These are phyloP conservation scores for Pholis gunnellus DNA, from an alignment of 2,113 vertebrate species.

Conservation along the genomic window DNA sequence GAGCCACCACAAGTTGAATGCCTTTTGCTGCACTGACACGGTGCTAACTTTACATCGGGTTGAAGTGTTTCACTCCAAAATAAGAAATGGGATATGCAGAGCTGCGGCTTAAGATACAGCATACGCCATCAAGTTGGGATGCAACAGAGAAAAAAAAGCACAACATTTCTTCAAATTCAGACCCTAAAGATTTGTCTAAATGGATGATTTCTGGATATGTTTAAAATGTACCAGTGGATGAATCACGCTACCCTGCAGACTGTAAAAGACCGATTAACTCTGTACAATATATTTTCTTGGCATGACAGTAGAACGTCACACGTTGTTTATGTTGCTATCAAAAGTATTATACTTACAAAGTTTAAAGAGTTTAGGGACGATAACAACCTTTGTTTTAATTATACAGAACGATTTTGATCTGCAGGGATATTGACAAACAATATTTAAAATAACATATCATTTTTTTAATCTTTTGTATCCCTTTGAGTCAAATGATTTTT, in stretches of 20 bases:
- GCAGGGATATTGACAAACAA: slow-evolving; percentile 2
- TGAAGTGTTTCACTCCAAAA: slow-evolving; percentile 42
- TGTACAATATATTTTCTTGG: slow-evolving; percentile 5
- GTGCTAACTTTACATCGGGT: slow-evolving; percentile 62
- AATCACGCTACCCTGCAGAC: background rate
- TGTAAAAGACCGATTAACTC: background rate
- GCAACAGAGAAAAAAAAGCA: slow-evolving; percentile 37
- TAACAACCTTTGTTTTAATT: background rate
- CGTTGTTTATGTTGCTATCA: slow-evolving; percentile 1
- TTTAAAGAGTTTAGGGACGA: background rate
- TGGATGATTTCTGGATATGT: background rate
- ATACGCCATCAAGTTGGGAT: background rate
- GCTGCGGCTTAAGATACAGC: slow-evolving; percentile 14
- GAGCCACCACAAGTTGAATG: slow-evolving; percentile 53
- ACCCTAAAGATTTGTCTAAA: slow-evolving; percentile 10
- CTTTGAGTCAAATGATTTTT: slow-evolving; percentile 2
- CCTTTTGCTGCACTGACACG: slow-evolving; percentile 64
- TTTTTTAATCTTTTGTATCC: background rate
- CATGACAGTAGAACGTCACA: slow-evolving; percentile 11
- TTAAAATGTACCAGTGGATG: background rate
- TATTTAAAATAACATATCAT: background rate
- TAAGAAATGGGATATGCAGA: slow-evolving; percentile 55
- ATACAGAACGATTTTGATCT: slow-evolving; percentile 6
- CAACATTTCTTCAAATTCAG: slow-evolving; percentile 28
- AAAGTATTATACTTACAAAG: slow-evolving; percentile 5